Evolutionary conservation across 2,113 vertebrate species (phyloP).

Genomic region (Hippopotamus amphibius): DNA sequence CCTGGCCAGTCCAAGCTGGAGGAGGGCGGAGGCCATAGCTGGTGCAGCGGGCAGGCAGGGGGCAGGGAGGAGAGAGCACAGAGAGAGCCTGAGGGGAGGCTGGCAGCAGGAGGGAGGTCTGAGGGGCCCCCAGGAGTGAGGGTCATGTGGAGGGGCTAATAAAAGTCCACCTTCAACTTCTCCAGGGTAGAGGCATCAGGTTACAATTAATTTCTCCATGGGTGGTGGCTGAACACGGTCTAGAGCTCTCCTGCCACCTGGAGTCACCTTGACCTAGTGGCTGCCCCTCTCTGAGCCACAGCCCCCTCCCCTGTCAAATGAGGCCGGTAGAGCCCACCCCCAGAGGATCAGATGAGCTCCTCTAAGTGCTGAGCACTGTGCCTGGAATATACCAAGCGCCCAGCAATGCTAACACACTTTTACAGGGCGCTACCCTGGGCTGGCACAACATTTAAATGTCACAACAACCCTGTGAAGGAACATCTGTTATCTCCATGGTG

Average conservation of each 20-base stretch:
- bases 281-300: not conserved
- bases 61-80: not conserved
- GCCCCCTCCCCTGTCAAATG: not conserved
- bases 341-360: fast-evolving
- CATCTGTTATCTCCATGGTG: fast-evolving
- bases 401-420: fast-evolving
- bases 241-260: not conserved
- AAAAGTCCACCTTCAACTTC: not conserved
- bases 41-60: not conserved
- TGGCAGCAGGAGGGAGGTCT: not conserved
- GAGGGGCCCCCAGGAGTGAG: not conserved
- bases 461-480: not conserved
- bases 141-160: not conserved
- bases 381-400: not conserved
- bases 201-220: not conserved
- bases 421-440: fast-evolving
- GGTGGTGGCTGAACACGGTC: not conserved
- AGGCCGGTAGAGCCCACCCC: not conserved
- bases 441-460: fast-evolving
- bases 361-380: fast-evolving
- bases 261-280: slow-evolving; percentile 55
- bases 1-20: slow-evolving; percentile 50
- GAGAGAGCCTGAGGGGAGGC: slow-evolving; percentile 12
- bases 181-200: slow-evolving; percentile 4
- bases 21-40: not conserved